Conservation (phyloP, 2,113 vertebrate genomes). For the Hipposideros armiger region DNA sequence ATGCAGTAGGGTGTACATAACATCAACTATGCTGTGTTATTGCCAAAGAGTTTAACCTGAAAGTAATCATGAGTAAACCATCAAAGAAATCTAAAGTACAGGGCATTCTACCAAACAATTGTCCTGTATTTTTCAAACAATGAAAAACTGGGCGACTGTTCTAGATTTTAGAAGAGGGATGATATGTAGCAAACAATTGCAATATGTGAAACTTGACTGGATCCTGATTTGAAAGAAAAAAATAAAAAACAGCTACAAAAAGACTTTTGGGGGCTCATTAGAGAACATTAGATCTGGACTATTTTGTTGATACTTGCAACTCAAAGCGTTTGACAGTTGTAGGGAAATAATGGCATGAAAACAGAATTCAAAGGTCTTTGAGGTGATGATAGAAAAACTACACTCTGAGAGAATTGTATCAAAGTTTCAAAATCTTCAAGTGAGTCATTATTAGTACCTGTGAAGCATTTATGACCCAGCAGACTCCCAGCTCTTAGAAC, state of each 20-base stretch:
- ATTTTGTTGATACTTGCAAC: not conserved
- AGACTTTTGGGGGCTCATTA: not conserved
- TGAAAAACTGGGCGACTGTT: not conserved
- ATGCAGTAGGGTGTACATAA: not conserved
- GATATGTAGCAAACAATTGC: not conserved
- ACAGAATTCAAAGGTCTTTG: conserved; percentile 41
- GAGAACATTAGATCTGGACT: not conserved
- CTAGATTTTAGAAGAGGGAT: not conserved
- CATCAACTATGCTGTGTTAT: not conserved
- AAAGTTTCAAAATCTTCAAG: conserved; percentile 8
- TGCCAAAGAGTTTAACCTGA: not conserved
- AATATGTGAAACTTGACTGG: not conserved
- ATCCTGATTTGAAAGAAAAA: not conserved
- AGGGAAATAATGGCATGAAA: not conserved
- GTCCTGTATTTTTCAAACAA: not conserved
- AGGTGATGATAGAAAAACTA: not conserved
- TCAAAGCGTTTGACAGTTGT: not conserved
- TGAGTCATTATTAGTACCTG: not conserved
- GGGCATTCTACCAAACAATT: not conserved
- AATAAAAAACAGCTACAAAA: not conserved
- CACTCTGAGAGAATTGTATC: not conserved
- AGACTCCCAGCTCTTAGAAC: not conserved
- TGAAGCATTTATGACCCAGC: not conserved
- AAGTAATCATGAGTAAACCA: not conserved
- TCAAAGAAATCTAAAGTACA: not conserved